phyloP scores from a whole-genome alignment of 2,797 vertebrate genomes.

The Tinamus major region DNA sequence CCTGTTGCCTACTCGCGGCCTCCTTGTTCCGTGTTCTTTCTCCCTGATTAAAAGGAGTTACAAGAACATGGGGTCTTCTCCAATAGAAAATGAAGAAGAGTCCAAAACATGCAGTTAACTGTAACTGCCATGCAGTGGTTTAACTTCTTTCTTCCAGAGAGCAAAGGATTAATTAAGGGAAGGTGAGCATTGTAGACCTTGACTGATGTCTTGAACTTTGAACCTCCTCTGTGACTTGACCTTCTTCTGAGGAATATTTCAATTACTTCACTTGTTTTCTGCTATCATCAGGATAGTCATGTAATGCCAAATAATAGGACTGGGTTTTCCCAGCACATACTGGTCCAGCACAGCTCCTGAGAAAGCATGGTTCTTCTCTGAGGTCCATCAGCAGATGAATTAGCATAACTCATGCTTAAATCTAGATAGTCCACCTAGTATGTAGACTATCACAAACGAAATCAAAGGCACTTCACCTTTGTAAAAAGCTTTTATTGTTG shows the following conservation, averaged over 20 bases:
- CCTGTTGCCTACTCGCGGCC: neutral
- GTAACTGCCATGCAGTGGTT: neutral
- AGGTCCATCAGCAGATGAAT: neutral
- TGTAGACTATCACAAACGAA: neutral
- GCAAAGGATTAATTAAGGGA: neutral
- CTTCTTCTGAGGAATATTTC: neutral
- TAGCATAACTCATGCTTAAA: neutral
- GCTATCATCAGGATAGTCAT: neutral
- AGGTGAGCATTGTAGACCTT: neutral
- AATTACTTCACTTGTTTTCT: neutral
- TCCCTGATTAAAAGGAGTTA: neutral
- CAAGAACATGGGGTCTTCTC: fast-evolving
- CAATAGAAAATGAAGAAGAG: neutral
- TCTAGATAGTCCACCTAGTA: neutral
- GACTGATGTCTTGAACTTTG: neutral
- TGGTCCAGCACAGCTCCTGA: neutral
- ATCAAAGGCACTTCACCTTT: neutral
- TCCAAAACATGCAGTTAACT: neutral
- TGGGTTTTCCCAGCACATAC: neutral
- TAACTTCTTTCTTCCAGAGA: neutral
- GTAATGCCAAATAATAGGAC: no score
- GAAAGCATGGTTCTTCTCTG: neutral
- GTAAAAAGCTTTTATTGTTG: neutral
- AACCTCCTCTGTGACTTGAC: neutral
- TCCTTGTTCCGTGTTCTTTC: neutral